These are phyloP conservation scores for Hybognathus amarus DNA, from an alignment of 2,797 vertebrate genomes.

Conservation along the genomic window DNA sequence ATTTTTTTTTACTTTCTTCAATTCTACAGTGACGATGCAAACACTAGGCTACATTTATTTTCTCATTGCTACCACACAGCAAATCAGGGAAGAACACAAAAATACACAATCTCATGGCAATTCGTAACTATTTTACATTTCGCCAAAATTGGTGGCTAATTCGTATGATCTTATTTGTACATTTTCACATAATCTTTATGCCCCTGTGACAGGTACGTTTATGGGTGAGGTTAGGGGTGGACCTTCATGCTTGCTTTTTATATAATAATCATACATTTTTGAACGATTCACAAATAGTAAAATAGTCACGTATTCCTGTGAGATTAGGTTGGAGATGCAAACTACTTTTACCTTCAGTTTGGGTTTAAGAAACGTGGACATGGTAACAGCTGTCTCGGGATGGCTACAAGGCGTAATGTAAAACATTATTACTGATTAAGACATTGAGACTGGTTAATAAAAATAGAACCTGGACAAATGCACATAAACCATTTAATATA, in stretches of 20 bases:
- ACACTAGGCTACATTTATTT: constrained; percentile 12
- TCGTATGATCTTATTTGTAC: neutral
- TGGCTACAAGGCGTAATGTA: constrained; percentile 57
- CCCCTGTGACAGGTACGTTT: neutral
- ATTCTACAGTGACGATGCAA: constrained; percentile 51
- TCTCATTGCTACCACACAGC: constrained; percentile 49
- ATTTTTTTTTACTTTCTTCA: constrained; percentile 5
- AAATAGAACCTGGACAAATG: neutral
- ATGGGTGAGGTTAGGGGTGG: neutral
- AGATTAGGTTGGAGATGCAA: constrained; percentile 46
- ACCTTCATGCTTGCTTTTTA: neutral
- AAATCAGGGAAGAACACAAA: constrained; percentile 63
- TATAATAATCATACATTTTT: constrained; percentile 22
- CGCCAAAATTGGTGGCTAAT: neutral
- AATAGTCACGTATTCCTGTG: neutral
- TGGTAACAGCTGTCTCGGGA: constrained; percentile 77
- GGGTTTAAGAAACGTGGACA: constrained; percentile 90
- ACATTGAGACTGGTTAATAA: neutral
- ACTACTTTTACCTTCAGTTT: constrained; percentile 86
- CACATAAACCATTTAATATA: neutral
- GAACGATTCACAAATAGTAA: neutral
- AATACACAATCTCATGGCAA: constrained; percentile 17
- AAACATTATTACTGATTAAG: constrained; percentile 48
- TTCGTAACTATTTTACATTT: neutral
- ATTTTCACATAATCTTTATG: neutral